These are phyloP conservation scores for Pogonophryne albipinna DNA, from an alignment of 2,797 vertebrate genomes.

Conservation along the genomic window DNA sequence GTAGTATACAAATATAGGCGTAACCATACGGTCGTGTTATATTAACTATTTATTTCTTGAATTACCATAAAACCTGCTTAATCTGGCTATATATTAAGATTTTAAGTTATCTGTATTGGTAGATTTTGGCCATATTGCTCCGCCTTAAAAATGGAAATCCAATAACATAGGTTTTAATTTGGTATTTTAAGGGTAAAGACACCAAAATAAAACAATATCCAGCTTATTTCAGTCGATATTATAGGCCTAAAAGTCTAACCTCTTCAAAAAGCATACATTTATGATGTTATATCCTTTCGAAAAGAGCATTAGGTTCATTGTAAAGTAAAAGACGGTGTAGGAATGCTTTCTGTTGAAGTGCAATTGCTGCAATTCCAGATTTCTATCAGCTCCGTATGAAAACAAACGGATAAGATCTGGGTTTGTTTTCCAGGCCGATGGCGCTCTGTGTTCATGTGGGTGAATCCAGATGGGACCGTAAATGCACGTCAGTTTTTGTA, in stretches of 20 bases:
- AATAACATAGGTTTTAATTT: too few species aligned
- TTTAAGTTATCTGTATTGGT: too few species aligned
- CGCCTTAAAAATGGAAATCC: too few species aligned
- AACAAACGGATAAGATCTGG: not conserved
- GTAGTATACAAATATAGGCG: too few species aligned
- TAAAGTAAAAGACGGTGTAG: not conserved
- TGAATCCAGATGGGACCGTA: conserved; percentile 16
- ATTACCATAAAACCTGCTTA: too few species aligned
- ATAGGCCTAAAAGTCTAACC: not conserved
- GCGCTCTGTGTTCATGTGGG: not conserved
- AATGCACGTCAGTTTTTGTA: not conserved
- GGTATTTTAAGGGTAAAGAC: not conserved
- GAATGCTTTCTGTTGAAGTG: not conserved
- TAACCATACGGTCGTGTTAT: too few species aligned
- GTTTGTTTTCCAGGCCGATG: not conserved
- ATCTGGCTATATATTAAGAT: too few species aligned
- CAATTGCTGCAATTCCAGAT: not conserved
- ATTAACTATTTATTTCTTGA: too few species aligned
- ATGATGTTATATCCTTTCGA: not conserved
- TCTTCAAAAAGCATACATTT: not conserved
- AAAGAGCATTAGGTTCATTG: not conserved
- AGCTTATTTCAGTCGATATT: not conserved
- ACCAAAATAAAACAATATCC: not conserved
- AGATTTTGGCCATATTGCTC: too few species aligned
- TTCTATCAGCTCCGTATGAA: not conserved